Percentiles rank a stretch among this genome's conserved stretches.
Evolutionary conservation across 2,888 invertebrate genomes (phyloP).

Genomic region (Poecilobothrus nobilitatus): DNA sequence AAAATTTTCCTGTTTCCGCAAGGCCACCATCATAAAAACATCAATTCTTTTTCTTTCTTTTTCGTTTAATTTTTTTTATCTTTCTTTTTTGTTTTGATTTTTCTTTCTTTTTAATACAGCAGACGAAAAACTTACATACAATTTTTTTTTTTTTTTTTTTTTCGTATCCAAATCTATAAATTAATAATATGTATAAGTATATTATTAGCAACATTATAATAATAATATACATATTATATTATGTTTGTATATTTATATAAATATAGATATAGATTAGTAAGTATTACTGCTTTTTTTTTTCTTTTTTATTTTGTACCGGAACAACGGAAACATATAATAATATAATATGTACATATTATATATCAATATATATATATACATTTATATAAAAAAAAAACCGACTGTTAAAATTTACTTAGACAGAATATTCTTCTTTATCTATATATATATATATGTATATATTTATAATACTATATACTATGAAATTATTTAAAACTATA

Average conservation of each 20-base stretch:
- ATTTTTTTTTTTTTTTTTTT: neutral
- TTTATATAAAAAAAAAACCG: neutral
- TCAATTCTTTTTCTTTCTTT: neutral
- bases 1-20: neutral
- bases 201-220: neutral
- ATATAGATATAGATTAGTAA: neutral
- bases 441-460: no score
- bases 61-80: neutral
- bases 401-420: neutral
- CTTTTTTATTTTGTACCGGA: neutral
- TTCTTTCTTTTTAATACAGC: no score
- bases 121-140: no score
- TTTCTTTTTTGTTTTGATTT: no score
- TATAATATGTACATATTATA: no score
- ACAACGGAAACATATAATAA: neutral
- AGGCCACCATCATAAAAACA: neutral
- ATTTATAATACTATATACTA: no score
- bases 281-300: neutral
- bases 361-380: no score
- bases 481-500: no score
- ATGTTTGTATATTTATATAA: neutral
- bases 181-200: neutral
- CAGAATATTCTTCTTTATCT: neutral
- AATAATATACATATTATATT: neutral
- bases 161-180: neutral